Evolutionary conservation across 2,797 vertebrate species (phyloP).

Genomic region (Rhinatrema bivittatum): DNA sequence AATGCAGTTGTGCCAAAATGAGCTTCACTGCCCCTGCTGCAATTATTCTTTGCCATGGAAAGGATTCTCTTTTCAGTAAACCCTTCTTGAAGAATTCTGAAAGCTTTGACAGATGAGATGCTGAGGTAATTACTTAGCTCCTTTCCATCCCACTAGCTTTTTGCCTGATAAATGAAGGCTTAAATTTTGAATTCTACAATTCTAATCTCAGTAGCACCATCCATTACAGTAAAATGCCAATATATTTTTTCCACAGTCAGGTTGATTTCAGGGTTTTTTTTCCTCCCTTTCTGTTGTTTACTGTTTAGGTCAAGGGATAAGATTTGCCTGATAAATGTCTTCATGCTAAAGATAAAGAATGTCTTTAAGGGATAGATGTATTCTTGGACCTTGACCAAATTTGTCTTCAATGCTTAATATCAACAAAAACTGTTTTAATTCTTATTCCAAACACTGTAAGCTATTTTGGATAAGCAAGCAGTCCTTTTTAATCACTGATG

Average conservation of each 20-base stretch:
- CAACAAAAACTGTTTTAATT: too few relatives aligned
- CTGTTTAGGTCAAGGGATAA: conserved; percentile 30
- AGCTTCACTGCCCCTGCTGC: conserved; percentile 17
- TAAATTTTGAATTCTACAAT: conserved; percentile 43
- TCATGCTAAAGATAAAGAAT: conserved; percentile 27
- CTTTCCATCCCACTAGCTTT: conserved; percentile 34
- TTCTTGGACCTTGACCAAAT: background rate
- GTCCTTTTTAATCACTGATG: too few relatives aligned
- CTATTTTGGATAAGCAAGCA: too few relatives aligned
- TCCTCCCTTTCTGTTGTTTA: conserved; percentile 24
- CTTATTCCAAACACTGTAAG: too few relatives aligned
- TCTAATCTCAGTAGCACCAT: conserved; percentile 39
- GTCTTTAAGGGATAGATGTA: background rate
- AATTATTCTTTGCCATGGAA: conserved; percentile 14
- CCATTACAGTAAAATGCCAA: conserved; percentile 38
- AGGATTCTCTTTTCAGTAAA: conserved; percentile 19
- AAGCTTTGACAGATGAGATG: conserved; percentile 44
- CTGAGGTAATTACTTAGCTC: conserved; percentile 43
- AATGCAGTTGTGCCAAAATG: conserved; percentile 10
- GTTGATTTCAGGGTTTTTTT: conserved; percentile 9
- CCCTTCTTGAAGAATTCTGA: conserved; percentile 24
- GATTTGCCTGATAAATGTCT: conserved; percentile 44
- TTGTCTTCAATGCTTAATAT: background rate
- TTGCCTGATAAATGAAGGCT: conserved; percentile 41
- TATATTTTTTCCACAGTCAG: conserved; percentile 12